These are phyloP conservation scores for Tribolium castaneum DNA, from an alignment of 1,140 invertebrate genomes.

Conservation along the genomic window DNA sequence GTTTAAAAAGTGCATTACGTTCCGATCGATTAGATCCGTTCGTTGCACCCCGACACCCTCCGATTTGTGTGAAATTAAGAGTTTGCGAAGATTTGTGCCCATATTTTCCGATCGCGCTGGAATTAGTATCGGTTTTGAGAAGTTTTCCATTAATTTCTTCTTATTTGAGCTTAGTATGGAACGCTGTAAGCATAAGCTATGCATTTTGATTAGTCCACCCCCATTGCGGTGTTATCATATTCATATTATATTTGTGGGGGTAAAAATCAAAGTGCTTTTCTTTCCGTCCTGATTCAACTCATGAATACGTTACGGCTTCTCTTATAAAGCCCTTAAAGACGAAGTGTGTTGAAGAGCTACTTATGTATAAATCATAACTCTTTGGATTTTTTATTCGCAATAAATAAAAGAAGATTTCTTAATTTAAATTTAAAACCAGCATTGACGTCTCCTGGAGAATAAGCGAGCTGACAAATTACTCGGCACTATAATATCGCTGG, in stretches of 20 bases:
- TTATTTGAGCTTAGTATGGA: constrained; percentile 51
- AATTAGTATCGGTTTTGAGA: constrained; percentile 35
- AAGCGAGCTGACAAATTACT: constrained; percentile 6
- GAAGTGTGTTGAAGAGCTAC: constrained; percentile 47
- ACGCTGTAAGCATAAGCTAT: constrained; percentile 50
- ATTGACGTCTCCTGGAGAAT: constrained; percentile 15
- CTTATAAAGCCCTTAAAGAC: constrained; percentile 51
- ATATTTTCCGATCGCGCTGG: constrained; percentile 5
- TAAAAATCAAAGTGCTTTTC: constrained; percentile 55
- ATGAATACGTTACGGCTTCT: constrained; percentile 54
- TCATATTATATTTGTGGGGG: constrained; percentile 57
- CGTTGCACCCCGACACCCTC: constrained; percentile 22
- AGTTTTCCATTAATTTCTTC: constrained; percentile 52
- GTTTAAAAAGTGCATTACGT: constrained; percentile 30
- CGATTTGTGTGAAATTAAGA: constrained; percentile 12
- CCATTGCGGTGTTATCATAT: constrained; percentile 54
- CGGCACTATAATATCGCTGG: neutral
- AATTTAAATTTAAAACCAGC: constrained; percentile 47
- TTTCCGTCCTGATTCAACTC: constrained; percentile 50
- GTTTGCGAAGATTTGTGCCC: neutral
- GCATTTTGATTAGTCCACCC: constrained; percentile 55
- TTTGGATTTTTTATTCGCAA: constrained; percentile 48
- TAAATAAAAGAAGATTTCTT: constrained; percentile 43
- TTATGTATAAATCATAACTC: constrained; percentile 53
- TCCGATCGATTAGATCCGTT: constrained; percentile 39